Evolutionary conservation across 2,113 vertebrate genomes (phyloP), one percentile per base, ranked within the genome.

Genomic region (Donacobius atricapilla): DNA sequence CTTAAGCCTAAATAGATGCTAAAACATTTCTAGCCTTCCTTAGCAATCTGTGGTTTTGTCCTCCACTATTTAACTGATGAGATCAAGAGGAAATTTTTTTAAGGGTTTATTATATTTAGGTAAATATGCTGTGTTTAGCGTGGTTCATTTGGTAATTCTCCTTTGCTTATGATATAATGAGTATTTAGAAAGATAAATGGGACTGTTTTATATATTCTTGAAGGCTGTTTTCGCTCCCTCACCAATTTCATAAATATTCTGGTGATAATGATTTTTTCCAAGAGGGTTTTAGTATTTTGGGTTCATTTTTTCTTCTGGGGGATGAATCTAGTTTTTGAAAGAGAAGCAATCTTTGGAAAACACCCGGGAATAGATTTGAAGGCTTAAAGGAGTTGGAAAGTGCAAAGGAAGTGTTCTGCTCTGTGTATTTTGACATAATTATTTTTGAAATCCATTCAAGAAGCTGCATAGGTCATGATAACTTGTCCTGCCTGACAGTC

Each of bases 361-460:
- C 18, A 39, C 66, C 47, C 44, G 80, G 56, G 24, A 82, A 71
- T 35, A 83, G 61, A 79, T 68, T 33, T 68, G 73, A 93, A 82
- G 57, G 33, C 56, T 75, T 92, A 79, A 82, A 85, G 66, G 63
- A 90, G 17, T 57, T 96, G 40, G 42, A 42, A 84, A 88, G 39
- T 47, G 65, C 61, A 82, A 58, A 51, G 33, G 27, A 88, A 76
- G 25, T 50, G 33, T 93, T 76, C 54, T 69, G 19, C 40, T 78
- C n/a, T 72, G 13, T 3, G 11, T 68, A 47, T 82, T 87, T 85
- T 90, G 78, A 68, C 73, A 56, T 79, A 87, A 63, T 83, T 58
- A 60, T 60, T 91, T 96, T 44, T 95, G 84, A 91, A 95, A 40
- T 83, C 20, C 12, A 33, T 92, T 91, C 27, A 75, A n/a, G 78